Conservation (phyloP, 2,797 vertebrate genomes). For the Notamacropus eugenii region DNA sequence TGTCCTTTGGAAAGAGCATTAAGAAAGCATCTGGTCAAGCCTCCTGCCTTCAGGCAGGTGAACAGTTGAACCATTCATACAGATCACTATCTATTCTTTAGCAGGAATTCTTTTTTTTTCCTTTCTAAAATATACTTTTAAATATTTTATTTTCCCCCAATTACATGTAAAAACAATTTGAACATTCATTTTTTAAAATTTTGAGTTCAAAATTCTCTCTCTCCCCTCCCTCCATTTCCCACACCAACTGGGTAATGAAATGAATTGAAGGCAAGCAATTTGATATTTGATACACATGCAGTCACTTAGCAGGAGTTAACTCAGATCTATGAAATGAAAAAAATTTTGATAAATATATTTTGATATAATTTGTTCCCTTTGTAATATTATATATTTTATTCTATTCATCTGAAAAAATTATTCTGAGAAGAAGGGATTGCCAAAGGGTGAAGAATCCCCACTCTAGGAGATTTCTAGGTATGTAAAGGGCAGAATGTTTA, state of each 20-base stretch:
- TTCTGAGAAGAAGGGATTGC: background rate
- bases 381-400: background rate
- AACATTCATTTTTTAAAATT: background rate
- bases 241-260: no score
- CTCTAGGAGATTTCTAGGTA: background rate
- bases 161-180: background rate
- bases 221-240: no score
- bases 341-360: background rate
- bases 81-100: background rate
- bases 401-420: background rate
- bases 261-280: no score
- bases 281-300: no score
- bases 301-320: background rate
- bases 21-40: background rate
- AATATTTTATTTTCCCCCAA: background rate
- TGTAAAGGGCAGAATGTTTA: constrained; percentile 13
- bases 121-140: background rate
- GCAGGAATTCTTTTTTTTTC: background rate
- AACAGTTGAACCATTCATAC: background rate
- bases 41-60: background rate
- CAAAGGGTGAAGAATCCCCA: background rate
- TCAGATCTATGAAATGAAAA: background rate
- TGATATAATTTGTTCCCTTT: background rate
- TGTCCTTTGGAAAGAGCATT: background rate
- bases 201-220: background rate